Percentiles rank a stretch among this genome's conserved stretches.
Evolutionary conservation across 2,888 invertebrate species (phyloP).

Genomic region (Epinotia demarniana): DNA sequence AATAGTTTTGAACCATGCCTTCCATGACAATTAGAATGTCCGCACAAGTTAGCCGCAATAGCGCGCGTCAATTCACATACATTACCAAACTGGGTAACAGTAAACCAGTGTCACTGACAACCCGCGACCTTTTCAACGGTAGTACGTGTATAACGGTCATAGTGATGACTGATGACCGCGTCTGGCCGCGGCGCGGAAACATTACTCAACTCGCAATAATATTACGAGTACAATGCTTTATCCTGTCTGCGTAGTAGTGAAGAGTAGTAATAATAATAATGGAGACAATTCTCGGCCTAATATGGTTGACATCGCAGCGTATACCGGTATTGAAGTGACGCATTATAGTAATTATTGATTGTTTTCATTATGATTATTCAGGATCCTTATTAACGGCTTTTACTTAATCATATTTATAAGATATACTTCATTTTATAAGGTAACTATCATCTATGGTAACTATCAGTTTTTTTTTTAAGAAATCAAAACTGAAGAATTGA

Average conservation of each 20-base stretch:
- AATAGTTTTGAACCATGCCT: too few relatives aligned
- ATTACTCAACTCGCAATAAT: not conserved
- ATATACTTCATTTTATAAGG: too few relatives aligned
- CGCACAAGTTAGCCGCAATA: constrained; percentile 33
- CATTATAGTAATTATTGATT: constrained; percentile 35
- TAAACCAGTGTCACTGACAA: constrained; percentile 61
- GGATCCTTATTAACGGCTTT: too few relatives aligned
- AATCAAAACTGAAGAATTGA: too few relatives aligned
- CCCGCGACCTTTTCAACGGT: constrained; percentile 52
- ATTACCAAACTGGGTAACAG: constrained; percentile 57
- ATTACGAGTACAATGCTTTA: not conserved
- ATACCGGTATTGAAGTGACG: constrained; percentile 52
- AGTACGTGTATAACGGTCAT: constrained; percentile 49
- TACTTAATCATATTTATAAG: too few relatives aligned
- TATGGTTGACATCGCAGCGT: constrained; percentile 51
- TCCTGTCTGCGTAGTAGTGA: not conserved
- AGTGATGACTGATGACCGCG: constrained; percentile 45
- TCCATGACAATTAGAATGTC: too few relatives aligned
- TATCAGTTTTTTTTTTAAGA: too few relatives aligned
- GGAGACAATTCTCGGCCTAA: constrained; percentile 45
- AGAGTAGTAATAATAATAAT: constrained; percentile 38
- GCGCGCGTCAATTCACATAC: constrained; percentile 51
- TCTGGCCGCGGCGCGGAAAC: not conserved
- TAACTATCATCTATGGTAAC: too few relatives aligned
- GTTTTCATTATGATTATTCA: constrained; percentile 11